Percentiles rank a stretch among this genome's conserved stretches.
phyloP scores from a whole-genome alignment of 1,140 invertebrate genomes.

The Venustaconcha ellipsiformis region DNA sequence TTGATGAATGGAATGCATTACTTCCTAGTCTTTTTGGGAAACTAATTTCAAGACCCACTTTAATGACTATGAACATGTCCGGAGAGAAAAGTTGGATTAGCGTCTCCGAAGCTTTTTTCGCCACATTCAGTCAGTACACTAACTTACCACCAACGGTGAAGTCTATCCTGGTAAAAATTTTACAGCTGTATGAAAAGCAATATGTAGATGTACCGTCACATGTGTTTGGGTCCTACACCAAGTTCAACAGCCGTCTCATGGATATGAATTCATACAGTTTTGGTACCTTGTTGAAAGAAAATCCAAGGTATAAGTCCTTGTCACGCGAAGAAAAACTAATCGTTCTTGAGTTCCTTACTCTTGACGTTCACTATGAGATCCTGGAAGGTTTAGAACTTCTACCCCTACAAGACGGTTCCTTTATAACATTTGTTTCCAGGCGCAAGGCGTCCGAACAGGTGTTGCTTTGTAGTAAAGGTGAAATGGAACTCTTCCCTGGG shows the following conservation, averaged over 20 bases:
- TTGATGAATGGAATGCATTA: slow-evolving; percentile 9
- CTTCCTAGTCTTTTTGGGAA: neutral
- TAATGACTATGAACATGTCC: neutral
- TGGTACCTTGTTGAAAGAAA: too few relatives aligned
- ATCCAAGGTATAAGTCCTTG: too few relatives aligned
- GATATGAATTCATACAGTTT: too few relatives aligned
- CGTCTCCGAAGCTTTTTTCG: slow-evolving; percentile 6
- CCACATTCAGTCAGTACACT: slow-evolving; percentile 8
- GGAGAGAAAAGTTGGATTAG: slow-evolving; percentile 8
- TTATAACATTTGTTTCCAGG: neutral
- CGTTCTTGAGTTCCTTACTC: neutral
- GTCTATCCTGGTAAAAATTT: too few relatives aligned
- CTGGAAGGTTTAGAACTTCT: neutral
- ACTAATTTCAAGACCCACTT: neutral
- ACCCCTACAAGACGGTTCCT: neutral
- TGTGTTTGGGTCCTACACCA: too few relatives aligned
- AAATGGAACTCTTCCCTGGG: neutral
- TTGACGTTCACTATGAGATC: neutral
- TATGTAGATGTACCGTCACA: too few relatives aligned
- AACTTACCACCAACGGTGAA: too few relatives aligned
- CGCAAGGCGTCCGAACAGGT: neutral
- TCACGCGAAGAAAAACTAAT: too few relatives aligned
- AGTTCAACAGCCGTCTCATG: too few relatives aligned
- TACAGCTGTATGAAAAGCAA: too few relatives aligned
- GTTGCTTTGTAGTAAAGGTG: neutral